Conservation (phyloP, 2,113 vertebrate species). For the Micronycteris hirsuta region DNA sequence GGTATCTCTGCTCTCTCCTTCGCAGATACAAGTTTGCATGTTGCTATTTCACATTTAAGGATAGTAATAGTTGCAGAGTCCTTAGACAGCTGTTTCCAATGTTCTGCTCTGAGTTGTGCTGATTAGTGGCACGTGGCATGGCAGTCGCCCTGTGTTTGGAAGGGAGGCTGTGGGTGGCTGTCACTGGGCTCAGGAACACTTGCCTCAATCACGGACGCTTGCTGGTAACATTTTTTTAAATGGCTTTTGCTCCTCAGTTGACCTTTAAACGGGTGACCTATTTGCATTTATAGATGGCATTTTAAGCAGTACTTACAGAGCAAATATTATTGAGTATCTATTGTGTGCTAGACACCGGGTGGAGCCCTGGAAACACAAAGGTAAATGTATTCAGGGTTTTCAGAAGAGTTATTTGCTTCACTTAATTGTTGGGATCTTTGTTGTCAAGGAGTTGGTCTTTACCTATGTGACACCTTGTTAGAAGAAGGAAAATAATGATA, state of each 20-base stretch:
- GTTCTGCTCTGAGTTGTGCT: background rate
- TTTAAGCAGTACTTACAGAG: background rate
- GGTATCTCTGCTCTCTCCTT: background rate
- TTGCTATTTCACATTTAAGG: background rate
- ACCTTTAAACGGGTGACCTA: background rate
- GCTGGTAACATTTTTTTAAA: background rate
- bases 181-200: background rate
- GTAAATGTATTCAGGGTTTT: background rate
- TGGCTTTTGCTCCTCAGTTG: background rate
- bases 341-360: accelerated
- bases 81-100: background rate
- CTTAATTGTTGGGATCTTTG: background rate
- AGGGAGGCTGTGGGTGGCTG: background rate
- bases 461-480: background rate
- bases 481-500: background rate
- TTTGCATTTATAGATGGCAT: background rate
- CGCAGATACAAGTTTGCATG: background rate
- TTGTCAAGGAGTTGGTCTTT: background rate
- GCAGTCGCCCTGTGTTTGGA: background rate
- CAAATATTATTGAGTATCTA: background rate
- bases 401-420: background rate
- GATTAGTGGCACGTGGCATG: background rate
- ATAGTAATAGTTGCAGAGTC: background rate
- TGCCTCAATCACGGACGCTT: background rate
- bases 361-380: background rate